Base-by-base conservation (phyloP, 2,797 vertebrate species). In the Sciurus carolinensis region DNA sequence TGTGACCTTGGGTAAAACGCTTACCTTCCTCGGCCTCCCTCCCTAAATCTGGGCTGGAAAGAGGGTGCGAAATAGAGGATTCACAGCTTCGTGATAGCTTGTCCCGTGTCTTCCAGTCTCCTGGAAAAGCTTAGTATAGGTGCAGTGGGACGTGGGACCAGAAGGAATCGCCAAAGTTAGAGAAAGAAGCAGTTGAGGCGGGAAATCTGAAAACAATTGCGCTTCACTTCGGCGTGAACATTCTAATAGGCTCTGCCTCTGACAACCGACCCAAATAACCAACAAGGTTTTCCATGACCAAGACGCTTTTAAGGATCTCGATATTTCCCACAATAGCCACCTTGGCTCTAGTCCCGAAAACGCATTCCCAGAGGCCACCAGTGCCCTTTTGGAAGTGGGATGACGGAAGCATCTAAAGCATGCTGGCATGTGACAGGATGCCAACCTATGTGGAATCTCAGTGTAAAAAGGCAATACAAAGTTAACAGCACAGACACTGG, bases 1-100 rank as follows among this genome's bases (percentile, higher is more conserved):
- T 54, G 86, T 96, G 96, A 97, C 97, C 96, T 96, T 97, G 96
- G 87, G 52, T 86, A 88, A 97, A 93, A 95, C 90, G 59, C 86
- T 91, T 30, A 73, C 69, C 59, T 71, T 44, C 59, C 54, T 17
- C 28, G 39, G 44, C 30, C 4, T 12, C 87, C 39, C 52, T 86
- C 52, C 7, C 69, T 72, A 77, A 89, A 54, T 80, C 59, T 24
- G 59, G 44, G 88, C 3, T 0, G 42, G 7, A 14, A 50, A 73
- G 22, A 87, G n/a, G 52, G 28, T 85, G 69, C 84, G 75, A n/a
- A 73, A 33, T 12, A 12, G n/a, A 77, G 44, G 42, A 14, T 10
- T 76, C 66, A n/a, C 76, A 54, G 76, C 69, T 84, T 84, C 4
- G 1, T 2, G 47, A 17, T 80, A 14, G 5, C 75, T 79, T n/a